A percentile compares a stretch with the other conserved stretches of the same genome.
Evolutionary conservation across 30 jellyfish, hydroid and myxozoan species (phyloP).

Genomic region (Calvadosia cruxmelitensis): DNA sequence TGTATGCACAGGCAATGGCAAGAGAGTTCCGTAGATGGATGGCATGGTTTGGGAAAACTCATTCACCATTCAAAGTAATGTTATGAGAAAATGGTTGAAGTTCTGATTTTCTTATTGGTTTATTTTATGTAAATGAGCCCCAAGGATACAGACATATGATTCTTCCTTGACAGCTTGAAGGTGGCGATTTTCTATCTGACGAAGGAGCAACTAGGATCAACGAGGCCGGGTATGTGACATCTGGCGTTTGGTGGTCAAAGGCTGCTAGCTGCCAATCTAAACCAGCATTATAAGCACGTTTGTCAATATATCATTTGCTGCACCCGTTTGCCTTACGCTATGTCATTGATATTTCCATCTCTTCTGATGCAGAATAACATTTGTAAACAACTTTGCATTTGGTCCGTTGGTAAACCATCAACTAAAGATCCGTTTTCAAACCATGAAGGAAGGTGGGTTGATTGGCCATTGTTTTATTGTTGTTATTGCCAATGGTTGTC

Average conservation of each 20-base stretch:
- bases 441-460: conserved; percentile 68
- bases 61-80: conserved; percentile 70
- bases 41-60: conserved; percentile 91
- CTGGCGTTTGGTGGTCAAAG: too few species aligned
- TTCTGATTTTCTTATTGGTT: too few species aligned
- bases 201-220: conserved; percentile 25
- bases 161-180: conserved; percentile 40
- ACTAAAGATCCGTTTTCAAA: conserved; percentile 56
- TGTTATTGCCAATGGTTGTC: neutral
- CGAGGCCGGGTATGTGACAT: conserved; percentile 67
- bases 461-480: neutral
- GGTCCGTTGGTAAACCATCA: conserved; percentile 92
- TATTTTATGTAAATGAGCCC: neutral
- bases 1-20: conserved; percentile 60
- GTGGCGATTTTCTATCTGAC: conserved; percentile 76
- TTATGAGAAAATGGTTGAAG: neutral
- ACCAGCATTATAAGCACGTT: too few species aligned
- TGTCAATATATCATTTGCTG: too few species aligned
- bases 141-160: neutral
- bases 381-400: conserved; percentile 89
- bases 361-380: conserved; percentile 27
- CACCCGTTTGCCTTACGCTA: too few species aligned
- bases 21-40: conserved; percentile 75
- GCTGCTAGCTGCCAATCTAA: too few species aligned
- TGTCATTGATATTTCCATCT: too few species aligned